phyloP scores from a whole-genome alignment of 2,888 invertebrate species.

The Aporophyla nigra region DNA sequence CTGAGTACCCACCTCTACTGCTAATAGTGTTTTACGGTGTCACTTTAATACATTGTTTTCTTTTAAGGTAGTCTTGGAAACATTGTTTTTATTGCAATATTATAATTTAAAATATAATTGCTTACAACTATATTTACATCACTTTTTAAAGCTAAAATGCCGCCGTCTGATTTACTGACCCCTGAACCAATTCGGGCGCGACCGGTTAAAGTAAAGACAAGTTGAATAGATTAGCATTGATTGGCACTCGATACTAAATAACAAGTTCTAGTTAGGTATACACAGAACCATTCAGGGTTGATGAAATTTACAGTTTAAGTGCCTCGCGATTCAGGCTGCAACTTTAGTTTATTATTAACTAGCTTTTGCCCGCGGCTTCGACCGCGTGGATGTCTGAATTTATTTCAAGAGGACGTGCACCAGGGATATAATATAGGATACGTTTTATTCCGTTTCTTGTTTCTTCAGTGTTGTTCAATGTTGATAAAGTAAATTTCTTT shows the following conservation, averaged over 20 bases:
- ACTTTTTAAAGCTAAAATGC: background rate
- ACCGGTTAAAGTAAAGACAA: slow-evolving; percentile 2
- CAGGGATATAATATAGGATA: too few species aligned
- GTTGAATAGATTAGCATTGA: slow-evolving; percentile 1
- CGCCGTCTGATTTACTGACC: background rate
- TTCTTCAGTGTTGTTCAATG: too few species aligned
- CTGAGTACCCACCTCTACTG: background rate
- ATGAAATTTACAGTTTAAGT: background rate
- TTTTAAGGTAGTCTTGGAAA: too few species aligned
- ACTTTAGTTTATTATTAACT: background rate
- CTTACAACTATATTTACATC: background rate
- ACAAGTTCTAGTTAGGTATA: background rate
- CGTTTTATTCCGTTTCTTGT: too few species aligned
- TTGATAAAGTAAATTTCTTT: too few species aligned
- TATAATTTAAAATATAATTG: background rate
- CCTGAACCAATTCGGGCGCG: slow-evolving; percentile 13
- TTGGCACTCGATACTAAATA: slow-evolving; percentile 15
- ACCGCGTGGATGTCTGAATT: too few species aligned
- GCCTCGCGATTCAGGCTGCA: background rate
- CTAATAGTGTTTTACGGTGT: background rate
- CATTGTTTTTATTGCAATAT: background rate
- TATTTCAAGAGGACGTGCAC: too few species aligned
- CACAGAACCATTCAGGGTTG: background rate
- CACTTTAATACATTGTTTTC: background rate
- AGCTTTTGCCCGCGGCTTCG: too few species aligned